phyloP scores from a whole-genome alignment of 2,797 vertebrate genomes.

The Pseudochirops corinnae region DNA sequence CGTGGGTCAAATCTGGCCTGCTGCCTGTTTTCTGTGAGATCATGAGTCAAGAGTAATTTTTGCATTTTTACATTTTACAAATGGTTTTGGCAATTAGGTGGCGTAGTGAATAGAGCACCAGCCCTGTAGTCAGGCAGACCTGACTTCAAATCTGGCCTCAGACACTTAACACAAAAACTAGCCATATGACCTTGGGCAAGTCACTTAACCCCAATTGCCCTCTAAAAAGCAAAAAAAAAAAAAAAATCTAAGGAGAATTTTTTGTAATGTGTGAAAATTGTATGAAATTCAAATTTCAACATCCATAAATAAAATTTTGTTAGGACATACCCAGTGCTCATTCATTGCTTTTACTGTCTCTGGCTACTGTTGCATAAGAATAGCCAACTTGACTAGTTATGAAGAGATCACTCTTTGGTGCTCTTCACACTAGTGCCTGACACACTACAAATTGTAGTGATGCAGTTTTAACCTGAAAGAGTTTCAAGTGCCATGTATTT shows the following conservation, averaged over 20 bases:
- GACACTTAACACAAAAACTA: no score
- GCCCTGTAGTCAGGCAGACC: no score
- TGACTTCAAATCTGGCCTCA: no score
- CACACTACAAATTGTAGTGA: background rate
- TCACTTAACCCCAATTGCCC: no score
- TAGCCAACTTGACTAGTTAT: background rate
- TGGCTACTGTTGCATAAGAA: background rate
- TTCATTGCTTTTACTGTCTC: background rate
- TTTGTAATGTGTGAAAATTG: background rate
- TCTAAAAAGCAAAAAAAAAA: no score
- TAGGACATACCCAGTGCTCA: background rate
- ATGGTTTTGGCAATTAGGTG: background rate
- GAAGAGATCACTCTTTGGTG: background rate
- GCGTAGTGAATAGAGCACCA: no score
- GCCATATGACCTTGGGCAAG: no score
- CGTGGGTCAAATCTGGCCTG: background rate
- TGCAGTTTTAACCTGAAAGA: background rate
- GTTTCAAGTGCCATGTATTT: background rate
- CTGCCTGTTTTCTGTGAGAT: background rate
- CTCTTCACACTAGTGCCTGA: background rate
- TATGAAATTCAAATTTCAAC: background rate
- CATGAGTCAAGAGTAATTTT: background rate
- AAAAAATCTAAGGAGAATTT: background rate
- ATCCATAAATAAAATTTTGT: background rate
- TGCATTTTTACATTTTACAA: background rate